Conservation (phyloP, 2,888 invertebrate genomes). For the Drosophila greeni region DNA sequence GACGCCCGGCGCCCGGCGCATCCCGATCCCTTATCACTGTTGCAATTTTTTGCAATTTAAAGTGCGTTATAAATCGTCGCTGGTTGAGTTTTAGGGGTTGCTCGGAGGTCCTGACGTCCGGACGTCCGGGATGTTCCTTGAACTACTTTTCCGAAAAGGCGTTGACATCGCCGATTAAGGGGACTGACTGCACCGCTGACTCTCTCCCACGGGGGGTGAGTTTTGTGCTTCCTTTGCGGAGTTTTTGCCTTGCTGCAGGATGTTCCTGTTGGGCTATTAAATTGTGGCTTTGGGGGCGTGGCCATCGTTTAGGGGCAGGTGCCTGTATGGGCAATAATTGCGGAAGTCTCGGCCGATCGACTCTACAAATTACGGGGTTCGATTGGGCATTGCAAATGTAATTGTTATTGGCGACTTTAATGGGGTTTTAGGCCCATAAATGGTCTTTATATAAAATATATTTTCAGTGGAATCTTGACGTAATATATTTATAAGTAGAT, state of each 20-base stretch:
- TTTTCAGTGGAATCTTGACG: neutral
- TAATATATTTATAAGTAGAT: neutral
- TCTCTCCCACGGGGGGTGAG: conserved; percentile 30
- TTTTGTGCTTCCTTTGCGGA: conserved; percentile 9
- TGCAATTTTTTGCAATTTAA: conserved; percentile 66
- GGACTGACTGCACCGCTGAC: conserved; percentile 39
- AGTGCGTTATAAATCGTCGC: conserved; percentile 60
- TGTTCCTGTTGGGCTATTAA: conserved; percentile 52
- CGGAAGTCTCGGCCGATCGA: conserved; percentile 20
- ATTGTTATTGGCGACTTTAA: neutral
- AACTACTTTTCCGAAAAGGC: conserved; percentile 46
- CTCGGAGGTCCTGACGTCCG: conserved; percentile 1
- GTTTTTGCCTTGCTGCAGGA: conserved; percentile 14
- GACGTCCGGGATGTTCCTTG: conserved; percentile 11
- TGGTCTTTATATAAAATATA: neutral
- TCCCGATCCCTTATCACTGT: conserved; percentile 14
- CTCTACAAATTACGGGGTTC: conserved; percentile 15
- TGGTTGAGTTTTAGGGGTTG: conserved; percentile 55
- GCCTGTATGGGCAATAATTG: conserved; percentile 11
- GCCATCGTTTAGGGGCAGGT: conserved; percentile 34
- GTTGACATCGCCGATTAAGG: conserved; percentile 68
- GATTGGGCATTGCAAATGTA: neutral
- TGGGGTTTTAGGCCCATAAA: neutral
- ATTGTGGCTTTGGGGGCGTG: conserved; percentile 38
- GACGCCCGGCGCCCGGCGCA: conserved; percentile 45